These are phyloP conservation scores for Manis pentadactyla DNA, from an alignment of 2,797 vertebrate genomes.

Conservation along the genomic window DNA sequence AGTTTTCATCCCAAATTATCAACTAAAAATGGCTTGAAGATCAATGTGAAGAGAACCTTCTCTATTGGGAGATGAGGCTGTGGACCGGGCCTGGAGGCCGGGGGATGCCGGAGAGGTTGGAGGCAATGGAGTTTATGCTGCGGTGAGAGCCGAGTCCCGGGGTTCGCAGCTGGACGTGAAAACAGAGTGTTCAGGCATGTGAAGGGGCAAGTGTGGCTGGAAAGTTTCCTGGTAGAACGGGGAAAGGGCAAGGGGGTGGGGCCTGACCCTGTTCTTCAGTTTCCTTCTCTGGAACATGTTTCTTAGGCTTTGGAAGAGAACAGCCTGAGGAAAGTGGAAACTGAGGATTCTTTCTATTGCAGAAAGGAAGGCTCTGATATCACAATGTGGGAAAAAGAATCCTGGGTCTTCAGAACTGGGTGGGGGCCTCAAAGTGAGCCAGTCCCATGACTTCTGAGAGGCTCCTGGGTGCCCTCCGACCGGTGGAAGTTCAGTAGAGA, in stretches of 20 bases:
- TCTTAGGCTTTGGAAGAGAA: neutral
- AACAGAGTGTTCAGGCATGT: neutral
- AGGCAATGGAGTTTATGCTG: neutral
- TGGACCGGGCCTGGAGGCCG: neutral
- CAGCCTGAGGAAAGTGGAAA: neutral
- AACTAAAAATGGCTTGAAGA: neutral
- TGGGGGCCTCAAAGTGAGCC: neutral
- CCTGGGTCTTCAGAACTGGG: neutral
- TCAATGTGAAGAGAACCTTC: neutral
- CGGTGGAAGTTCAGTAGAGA: neutral
- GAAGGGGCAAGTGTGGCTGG: neutral
- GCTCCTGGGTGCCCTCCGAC: neutral
- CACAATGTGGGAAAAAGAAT: neutral
- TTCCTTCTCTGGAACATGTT: neutral
- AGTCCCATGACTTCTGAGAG: neutral
- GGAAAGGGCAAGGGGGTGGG: neutral
- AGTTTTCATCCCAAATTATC: constrained; percentile 34
- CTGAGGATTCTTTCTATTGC: neutral
- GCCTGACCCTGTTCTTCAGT: neutral
- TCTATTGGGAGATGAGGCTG: neutral
- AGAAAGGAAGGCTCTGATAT: neutral
- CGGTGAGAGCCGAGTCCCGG: neutral
- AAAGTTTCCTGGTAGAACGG: neutral
- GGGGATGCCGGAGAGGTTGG: neutral
- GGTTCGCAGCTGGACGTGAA: neutral